phyloP scores from a whole-genome alignment of 2,888 invertebrate genomes.

The Caenorhabditis zanzibari region DNA sequence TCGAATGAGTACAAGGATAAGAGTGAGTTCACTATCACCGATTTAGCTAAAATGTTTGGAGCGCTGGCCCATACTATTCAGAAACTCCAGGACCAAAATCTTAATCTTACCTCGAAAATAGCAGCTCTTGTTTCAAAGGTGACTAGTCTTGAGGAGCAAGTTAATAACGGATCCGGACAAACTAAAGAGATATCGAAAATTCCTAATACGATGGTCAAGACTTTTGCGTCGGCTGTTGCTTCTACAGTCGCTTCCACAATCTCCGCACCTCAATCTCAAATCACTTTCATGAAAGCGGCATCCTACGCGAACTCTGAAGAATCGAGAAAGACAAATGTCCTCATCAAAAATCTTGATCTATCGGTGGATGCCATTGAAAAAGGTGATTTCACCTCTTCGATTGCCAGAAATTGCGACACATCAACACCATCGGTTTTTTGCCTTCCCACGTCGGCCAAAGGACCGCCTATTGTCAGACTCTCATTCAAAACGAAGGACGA shows the following conservation, averaged over 20 bases:
- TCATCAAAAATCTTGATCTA: not conserved
- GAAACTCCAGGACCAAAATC: too few relatives aligned
- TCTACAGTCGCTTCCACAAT: not conserved
- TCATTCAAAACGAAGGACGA: not conserved
- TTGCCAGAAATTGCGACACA: not conserved
- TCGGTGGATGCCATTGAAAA: not conserved
- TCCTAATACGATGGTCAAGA: too few relatives aligned
- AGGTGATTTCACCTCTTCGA: not conserved
- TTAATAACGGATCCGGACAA: too few relatives aligned
- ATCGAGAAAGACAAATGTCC: not conserved
- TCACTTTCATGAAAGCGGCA: not conserved
- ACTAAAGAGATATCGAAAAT: too few relatives aligned
- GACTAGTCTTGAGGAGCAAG: too few relatives aligned
- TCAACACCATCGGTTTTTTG: not conserved
- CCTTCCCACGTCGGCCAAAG: not conserved
- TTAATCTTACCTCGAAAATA: too few relatives aligned
- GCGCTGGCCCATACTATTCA: too few relatives aligned
- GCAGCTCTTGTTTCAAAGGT: too few relatives aligned
- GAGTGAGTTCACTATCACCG: too few relatives aligned
- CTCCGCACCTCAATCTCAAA: not conserved
- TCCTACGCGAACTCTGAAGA: not conserved
- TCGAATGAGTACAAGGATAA: too few relatives aligned
- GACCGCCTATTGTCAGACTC: not conserved
- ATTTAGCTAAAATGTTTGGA: too few relatives aligned
- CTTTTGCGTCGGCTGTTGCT: too few relatives aligned